Base-by-base conservation (phyloP, 1,140 invertebrate genomes). In the Drosophila nasuta region DNA sequence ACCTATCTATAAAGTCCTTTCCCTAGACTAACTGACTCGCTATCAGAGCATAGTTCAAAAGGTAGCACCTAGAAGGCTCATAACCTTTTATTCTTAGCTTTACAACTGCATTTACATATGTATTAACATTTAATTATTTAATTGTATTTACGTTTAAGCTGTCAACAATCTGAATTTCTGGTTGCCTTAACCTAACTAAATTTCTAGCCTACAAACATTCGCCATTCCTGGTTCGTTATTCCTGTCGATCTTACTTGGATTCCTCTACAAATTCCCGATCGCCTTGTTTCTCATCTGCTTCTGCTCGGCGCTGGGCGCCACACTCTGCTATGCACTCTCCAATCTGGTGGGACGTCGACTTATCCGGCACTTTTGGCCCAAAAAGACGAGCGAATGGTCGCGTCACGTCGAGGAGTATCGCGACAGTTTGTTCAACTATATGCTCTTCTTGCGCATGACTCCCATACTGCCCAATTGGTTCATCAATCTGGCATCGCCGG, bases 391-490 rank as follows among this genome's bases (percentile, higher is more conserved):
- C 54, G 93, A 96, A 75, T 99, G 98, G 98, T 96, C 97, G 33
- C 92, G 94, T 33, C 95, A 96, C 89, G 97, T 99, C 63, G 93
- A 95, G 35, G 97, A 96, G 80, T 98, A 99, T 88, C 94, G 95
- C 77, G 95, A 97, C 68, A 96, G 99, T 93, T 93, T 99, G 63
- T 95, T 99, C 10, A 98, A 98, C 93, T 99, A 99, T 92, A 98
- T 99, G 77, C 95, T 99, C 86, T 99, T 99, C 93, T 94, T 99
- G 46, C 95, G 99, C 77, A 97, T 99, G 69, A 99, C 99, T 11
- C 99, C 99, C 57, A 96, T 99, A 81, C 93, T 99, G 64, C 99
- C 99, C 4, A 99, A 99, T 93, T 99, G 99, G 99, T 99, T 99
- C 93, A 99, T 99, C 79, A 99, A 99, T 93, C 95, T 99, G 77